These are phyloP conservation scores for Sebastes hubbsi DNA, from an alignment of 2,797 vertebrate genomes.

Conservation along the genomic window DNA sequence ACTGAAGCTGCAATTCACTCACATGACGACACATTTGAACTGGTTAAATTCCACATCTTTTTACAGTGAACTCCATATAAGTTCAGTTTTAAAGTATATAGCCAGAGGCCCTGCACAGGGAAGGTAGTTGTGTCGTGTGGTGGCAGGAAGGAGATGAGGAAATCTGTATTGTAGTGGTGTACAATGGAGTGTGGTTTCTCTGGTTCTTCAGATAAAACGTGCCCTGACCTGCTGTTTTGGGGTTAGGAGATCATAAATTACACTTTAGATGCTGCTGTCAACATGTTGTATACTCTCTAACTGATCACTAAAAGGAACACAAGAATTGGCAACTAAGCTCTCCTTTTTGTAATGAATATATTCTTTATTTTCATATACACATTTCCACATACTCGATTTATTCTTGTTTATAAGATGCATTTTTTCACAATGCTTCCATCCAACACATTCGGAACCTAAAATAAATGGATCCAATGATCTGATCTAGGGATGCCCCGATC, in stretches of 20 bases:
- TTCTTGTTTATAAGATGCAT: conserved; percentile 30
- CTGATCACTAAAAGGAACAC: neutral
- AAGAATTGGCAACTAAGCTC: neutral
- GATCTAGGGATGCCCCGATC: neutral
- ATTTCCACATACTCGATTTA: conserved; percentile 45
- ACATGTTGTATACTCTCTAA: neutral
- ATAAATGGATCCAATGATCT: conserved; percentile 17
- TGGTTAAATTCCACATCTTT: neutral
- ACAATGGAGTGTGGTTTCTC: conserved; percentile 66
- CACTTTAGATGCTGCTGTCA: conserved; percentile 16
- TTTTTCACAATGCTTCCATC: conserved; percentile 28
- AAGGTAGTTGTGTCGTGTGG: neutral
- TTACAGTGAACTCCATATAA: neutral
- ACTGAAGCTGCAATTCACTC: neutral
- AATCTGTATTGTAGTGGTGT: conserved; percentile 42
- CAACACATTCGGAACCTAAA: conserved; percentile 44
- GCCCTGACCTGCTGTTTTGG: neutral
- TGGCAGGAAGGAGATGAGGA: conserved; percentile 68
- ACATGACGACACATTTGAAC: neutral
- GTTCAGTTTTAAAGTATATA: neutral
- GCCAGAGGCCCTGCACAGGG: neutral
- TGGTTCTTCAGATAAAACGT: conserved; percentile 66
- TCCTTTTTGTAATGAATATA: conserved; percentile 42
- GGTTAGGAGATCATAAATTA: conserved; percentile 63
- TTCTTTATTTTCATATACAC: conserved; percentile 71